Evolutionary conservation across 2,113 vertebrate genomes (phyloP).

Genomic region (Hemicordylus capensis): DNA sequence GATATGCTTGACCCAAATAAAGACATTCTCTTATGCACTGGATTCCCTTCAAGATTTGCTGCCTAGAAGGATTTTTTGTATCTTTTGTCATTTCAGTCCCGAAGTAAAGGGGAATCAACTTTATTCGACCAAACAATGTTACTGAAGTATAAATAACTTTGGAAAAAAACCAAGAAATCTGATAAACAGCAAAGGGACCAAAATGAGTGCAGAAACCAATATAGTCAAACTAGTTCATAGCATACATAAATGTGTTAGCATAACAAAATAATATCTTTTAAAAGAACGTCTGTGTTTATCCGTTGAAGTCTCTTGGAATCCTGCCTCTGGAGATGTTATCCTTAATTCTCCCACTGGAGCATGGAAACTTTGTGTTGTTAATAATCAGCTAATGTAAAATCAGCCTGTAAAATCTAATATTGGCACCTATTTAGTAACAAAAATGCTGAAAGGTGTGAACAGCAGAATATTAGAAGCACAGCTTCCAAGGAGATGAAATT

Average conservation of each 20-base stretch:
- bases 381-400: constrained; percentile 31
- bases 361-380: not conserved
- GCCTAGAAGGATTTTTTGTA: not conserved
- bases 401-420: constrained; percentile 25
- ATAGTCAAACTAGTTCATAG: not conserved
- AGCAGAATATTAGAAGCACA: not conserved
- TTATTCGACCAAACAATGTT: not conserved
- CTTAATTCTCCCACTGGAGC: constrained; percentile 20
- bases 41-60: not conserved
- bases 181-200: constrained; percentile 1
- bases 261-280: not conserved
- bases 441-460: constrained; percentile 31
- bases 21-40: too few relatives aligned
- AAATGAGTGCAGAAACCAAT: not conserved
- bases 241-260: not conserved
- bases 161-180: not conserved
- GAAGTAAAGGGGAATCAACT: fast-evolving
- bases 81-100: not conserved
- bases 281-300: not conserved
- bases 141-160: not conserved
- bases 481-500: constrained; percentile 21
- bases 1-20: not conserved
- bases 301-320: not conserved
- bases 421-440: constrained; percentile 22
- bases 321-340: not conserved